Percentiles rank a stretch among this genome's conserved stretches.
These are phyloP conservation scores for Peromyscus eremicus DNA, from an alignment of 2,797 vertebrate species.

Conservation along the genomic window DNA sequence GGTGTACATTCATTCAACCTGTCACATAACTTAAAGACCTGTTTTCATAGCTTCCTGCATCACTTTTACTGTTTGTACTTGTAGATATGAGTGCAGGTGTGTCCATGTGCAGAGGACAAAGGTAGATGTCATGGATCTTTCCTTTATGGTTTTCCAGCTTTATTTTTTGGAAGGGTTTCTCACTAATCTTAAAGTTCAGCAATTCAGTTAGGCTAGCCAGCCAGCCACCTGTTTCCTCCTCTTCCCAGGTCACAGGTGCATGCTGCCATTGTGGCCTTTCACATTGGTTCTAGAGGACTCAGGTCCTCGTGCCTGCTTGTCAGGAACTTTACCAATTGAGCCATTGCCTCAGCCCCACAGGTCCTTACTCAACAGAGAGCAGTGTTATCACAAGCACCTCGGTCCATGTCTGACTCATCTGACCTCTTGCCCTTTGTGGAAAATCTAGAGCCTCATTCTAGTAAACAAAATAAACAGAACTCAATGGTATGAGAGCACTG, in stretches of 20 bases:
- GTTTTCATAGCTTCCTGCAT: neutral
- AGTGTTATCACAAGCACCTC: neutral
- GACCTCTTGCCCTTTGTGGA: neutral
- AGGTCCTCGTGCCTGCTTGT: neutral
- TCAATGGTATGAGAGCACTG: neutral
- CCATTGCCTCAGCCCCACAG: neutral
- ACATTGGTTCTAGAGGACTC: neutral
- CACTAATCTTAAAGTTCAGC: neutral
- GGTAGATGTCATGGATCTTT: neutral
- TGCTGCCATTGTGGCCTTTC: neutral
- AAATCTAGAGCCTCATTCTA: neutral
- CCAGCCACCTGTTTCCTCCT: neutral
- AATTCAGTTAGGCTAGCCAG: neutral
- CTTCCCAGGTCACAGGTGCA: neutral
- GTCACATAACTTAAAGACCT: neutral
- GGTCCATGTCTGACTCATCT: neutral
- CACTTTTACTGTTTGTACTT: neutral
- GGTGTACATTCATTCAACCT: neutral
- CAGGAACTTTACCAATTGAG: neutral
- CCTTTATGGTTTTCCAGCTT: neutral
- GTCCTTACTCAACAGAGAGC: neutral
- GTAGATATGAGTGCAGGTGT: neutral
- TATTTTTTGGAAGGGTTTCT: neutral
- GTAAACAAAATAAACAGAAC: neutral
- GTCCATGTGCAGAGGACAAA: neutral